A percentile compares a stretch with the other conserved stretches of the same genome.
These are phyloP conservation scores for Sphenodon punctatus DNA, from an alignment of 2,797 vertebrate genomes.

Conservation along the genomic window DNA sequence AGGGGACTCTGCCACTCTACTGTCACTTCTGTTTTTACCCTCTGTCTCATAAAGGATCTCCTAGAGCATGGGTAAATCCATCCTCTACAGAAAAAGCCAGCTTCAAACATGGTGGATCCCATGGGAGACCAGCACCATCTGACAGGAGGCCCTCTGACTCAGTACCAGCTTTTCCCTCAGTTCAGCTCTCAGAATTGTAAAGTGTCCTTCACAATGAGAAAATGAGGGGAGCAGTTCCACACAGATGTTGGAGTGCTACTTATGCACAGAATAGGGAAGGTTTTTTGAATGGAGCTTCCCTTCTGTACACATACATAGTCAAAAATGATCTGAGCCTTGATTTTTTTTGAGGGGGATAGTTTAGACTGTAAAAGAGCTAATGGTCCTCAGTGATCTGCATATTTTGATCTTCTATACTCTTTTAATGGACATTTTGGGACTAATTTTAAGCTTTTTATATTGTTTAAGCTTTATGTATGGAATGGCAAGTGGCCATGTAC, in stretches of 20 bases:
- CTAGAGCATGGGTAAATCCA: neutral
- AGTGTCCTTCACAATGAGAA: neutral
- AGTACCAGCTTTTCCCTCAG: neutral
- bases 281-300: neutral
- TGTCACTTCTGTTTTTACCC: too few relatives aligned
- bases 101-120: neutral
- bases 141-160: neutral
- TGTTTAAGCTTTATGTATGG: too few relatives aligned
- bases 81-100: neutral
- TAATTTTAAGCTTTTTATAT: neutral
- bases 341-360: neutral
- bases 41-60: too few relatives aligned
- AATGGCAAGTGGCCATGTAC: neutral
- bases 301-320: neutral
- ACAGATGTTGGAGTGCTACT: neutral
- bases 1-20: too few relatives aligned
- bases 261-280: neutral
- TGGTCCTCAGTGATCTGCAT: neutral
- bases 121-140: neutral
- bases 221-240: neutral
- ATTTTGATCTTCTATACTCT: neutral
- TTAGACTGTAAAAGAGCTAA: neutral
- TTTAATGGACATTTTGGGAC: neutral
- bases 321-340: neutral
- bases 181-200: neutral